Percentiles rank a stretch among this genome's conserved stretches.
Evolutionary conservation across 2,113 vertebrate genomes (phyloP).

Genomic region (Channa argus): DNA sequence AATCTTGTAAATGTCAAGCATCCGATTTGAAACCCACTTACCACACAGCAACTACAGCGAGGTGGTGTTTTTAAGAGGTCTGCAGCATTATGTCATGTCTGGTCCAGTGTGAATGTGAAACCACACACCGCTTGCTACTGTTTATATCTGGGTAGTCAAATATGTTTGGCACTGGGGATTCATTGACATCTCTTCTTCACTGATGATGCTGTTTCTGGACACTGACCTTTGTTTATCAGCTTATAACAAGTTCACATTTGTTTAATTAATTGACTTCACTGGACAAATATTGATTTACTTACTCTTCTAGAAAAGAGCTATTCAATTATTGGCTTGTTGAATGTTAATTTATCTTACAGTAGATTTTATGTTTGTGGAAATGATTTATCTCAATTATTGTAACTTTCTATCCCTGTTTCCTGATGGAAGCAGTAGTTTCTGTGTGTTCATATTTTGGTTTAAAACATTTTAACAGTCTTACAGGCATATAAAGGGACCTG

Average conservation of each 20-base stretch:
- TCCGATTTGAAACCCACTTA: constrained; percentile 72
- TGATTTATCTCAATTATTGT: too few species aligned
- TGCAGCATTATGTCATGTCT: constrained; percentile 79
- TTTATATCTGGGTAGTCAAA: constrained; percentile 73
- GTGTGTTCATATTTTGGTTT: constrained; percentile 39
- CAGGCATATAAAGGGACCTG: too few species aligned
- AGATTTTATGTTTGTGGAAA: too few species aligned
- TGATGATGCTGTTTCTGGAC: constrained; percentile 18
- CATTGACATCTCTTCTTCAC: constrained; percentile 51
- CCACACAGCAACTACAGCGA: constrained; percentile 48
- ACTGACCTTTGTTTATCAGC: constrained; percentile 27
- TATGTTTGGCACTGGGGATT: constrained; percentile 53
- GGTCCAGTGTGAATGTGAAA: constrained; percentile 71
- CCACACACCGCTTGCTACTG: constrained; percentile 69
- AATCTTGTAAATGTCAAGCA: constrained; percentile 60
- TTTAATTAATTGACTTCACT: constrained; percentile 11
- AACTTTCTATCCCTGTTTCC: neutral
- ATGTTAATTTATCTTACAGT: too few species aligned
- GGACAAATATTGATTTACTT: neutral
- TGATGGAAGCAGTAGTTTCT: constrained; percentile 16
- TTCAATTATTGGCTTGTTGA: too few species aligned
- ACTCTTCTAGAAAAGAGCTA: neutral
- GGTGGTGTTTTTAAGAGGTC: constrained; percentile 71
- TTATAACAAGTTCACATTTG: neutral
- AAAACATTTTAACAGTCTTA: too few species aligned